Conservation (phyloP, 2,113 vertebrate species). For the Ramphastos sulfuratus region DNA sequence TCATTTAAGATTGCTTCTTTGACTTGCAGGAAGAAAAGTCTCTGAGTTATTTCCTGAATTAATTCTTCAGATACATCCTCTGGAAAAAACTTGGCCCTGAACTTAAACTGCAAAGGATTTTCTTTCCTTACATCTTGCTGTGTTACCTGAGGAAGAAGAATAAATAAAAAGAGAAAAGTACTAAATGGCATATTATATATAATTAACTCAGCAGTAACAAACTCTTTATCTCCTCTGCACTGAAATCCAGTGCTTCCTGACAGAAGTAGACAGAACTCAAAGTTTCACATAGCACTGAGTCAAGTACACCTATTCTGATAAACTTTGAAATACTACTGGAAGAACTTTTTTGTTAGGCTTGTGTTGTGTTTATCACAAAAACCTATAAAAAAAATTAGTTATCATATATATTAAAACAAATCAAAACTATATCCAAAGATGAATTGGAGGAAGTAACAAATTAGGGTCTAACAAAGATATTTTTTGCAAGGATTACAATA, state of each 20-base stretch:
- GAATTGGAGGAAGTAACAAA: not conserved
- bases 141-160: conserved; percentile 82
- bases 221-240: not conserved
- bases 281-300: not conserved
- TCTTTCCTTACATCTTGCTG: conserved; percentile 98
- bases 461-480: not conserved
- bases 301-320: not conserved
- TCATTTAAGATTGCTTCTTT: conserved; percentile 98
- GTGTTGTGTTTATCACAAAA: not conserved
- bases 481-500: not conserved
- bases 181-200: not conserved
- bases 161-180: not conserved
- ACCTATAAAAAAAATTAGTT: not conserved
- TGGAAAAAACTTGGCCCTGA: conserved; percentile 97
- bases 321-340: not conserved
- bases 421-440: not conserved
- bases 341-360: not conserved
- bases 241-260: not conserved
- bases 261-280: not conserved
- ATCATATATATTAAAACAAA: not conserved
- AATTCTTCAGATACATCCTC: conserved; percentile 98
- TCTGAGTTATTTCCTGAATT: conserved; percentile 98
- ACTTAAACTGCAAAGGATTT: conserved; percentile 96
- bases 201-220: not conserved
- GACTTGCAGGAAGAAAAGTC: conserved; percentile 98